Percentiles rank a stretch among this genome's conserved stretches.
Evolutionary conservation across 35 echinoderm and acorn worm genomes (phyloP).

Genomic region (Stichopus chloronotus): DNA sequence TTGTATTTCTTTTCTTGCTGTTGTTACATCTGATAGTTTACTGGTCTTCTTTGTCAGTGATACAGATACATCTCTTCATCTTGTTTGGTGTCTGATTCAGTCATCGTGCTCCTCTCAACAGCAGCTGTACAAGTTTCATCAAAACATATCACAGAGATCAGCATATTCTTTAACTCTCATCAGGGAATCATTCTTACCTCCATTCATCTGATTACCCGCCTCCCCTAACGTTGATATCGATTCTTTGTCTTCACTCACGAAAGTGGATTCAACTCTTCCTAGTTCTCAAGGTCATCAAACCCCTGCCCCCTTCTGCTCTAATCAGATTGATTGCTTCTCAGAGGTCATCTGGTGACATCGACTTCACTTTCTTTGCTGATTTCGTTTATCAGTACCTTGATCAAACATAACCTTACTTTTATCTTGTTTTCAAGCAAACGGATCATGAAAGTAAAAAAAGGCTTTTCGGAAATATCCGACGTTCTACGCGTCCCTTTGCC

Average conservation of each 20-base stretch:
- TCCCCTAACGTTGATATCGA: neutral
- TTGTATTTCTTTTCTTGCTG: too few relatives aligned
- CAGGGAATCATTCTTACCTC: neutral
- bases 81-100: neutral
- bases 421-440: neutral
- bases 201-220: neutral
- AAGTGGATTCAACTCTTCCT: neutral
- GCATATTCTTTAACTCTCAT: neutral
- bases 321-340: conserved; percentile 8
- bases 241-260: neutral
- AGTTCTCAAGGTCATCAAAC: neutral
- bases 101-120: too few relatives aligned
- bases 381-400: neutral
- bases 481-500: neutral
- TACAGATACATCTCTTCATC: neutral
- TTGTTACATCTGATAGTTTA: too few relatives aligned
- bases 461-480: neutral
- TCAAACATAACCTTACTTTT: conserved; percentile 33
- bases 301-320: neutral
- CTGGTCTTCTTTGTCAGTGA: too few relatives aligned
- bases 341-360: neutral
- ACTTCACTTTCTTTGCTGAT: neutral
- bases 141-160: too few relatives aligned
- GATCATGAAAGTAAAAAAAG: neutral
- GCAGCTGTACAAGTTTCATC: too few relatives aligned